Conservation (phyloP, 2,113 vertebrate genomes). For the Phoenicopterus ruber region DNA sequence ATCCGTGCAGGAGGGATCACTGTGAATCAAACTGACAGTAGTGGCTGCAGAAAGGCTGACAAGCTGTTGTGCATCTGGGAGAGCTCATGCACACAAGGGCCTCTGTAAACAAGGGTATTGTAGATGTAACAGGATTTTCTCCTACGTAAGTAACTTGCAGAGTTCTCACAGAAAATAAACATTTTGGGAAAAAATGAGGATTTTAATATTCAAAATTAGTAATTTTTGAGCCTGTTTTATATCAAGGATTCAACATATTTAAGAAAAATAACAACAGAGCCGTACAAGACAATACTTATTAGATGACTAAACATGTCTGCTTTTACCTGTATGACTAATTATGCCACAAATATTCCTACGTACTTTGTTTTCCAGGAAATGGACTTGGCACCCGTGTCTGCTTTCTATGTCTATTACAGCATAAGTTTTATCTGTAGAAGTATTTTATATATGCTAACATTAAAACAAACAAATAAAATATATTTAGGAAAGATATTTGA, state of each 20-base stretch:
- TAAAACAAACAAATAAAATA: not conserved
- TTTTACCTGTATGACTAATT: not conserved
- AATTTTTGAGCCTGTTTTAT: not conserved
- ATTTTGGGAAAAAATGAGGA: not conserved
- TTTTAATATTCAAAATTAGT: not conserved
- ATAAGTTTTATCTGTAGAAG: not conserved
- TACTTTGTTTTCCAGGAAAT: not conserved
- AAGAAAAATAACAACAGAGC: not conserved
- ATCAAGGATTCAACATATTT: not conserved
- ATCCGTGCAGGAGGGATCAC: not conserved
- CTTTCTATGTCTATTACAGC: not conserved
- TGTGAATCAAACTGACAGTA: not conserved
- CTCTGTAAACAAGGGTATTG: not conserved
- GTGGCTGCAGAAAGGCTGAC: not conserved
- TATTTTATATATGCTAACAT: not conserved
- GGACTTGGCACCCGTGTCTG: accelerated
- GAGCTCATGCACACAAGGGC: not conserved
- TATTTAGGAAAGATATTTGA: not conserved
- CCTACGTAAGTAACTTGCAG: not conserved
- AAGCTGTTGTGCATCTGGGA: not conserved
- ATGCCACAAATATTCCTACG: not conserved
- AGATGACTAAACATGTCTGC: not conserved
- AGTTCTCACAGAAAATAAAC: not conserved
- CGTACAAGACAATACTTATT: not conserved
- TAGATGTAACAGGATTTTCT: not conserved